Evolutionary conservation across 2,113 vertebrate genomes (phyloP).

Genomic region (Charadrius vociferus): DNA sequence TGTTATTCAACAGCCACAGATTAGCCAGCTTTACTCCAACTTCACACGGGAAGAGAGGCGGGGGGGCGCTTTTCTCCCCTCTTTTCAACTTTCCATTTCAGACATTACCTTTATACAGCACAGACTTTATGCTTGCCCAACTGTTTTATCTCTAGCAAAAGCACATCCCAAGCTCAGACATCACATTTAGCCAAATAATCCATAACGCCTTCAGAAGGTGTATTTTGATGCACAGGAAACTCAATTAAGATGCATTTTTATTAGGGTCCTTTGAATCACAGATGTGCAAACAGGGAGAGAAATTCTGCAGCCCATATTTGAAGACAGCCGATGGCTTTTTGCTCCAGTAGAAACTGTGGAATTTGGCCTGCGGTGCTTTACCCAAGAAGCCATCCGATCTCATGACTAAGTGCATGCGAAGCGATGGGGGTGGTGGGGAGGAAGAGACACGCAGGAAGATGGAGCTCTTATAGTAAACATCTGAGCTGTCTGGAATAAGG

Average conservation of each 20-base stretch:
- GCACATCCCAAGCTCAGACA: neutral
- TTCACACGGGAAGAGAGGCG: neutral
- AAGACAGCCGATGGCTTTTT: neutral
- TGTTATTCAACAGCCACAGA: constrained; percentile 36
- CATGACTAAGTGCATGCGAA: constrained; percentile 18
- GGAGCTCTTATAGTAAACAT: constrained; percentile 59
- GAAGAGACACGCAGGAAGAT: constrained; percentile 39
- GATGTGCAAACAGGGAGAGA: neutral
- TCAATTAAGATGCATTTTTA: neutral
- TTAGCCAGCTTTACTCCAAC: neutral
- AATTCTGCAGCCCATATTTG: neutral
- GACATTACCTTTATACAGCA: neutral
- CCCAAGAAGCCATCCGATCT: constrained; percentile 8
- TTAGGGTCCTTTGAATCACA: neutral
- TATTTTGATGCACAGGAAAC: neutral
- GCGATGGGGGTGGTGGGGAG: neutral
- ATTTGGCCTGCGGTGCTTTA: constrained; percentile 18
- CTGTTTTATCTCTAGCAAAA: neutral
- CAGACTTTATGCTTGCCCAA: neutral
- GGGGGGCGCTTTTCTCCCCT: neutral
- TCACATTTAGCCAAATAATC: neutral
- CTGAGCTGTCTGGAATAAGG: constrained; percentile 39
- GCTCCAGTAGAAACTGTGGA: constrained; percentile 14
- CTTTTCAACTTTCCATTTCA: neutral
- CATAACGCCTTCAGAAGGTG: rapidly evolving